Evolutionary conservation across 2,888 invertebrate species (phyloP).

Genomic region (Pilophorus perplexus): DNA sequence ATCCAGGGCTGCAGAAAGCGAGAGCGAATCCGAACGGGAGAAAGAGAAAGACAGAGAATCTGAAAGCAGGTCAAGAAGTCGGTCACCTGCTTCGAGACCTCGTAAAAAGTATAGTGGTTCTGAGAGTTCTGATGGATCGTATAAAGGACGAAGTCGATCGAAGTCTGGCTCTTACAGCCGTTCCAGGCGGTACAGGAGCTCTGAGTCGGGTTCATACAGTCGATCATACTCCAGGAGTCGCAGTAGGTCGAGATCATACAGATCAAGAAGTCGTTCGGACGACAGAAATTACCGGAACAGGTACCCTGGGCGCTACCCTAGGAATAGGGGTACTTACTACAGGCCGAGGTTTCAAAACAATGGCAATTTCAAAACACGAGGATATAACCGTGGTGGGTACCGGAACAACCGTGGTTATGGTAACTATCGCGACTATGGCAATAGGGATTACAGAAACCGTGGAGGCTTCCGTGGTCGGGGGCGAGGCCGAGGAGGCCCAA

Average conservation of each 20-base stretch:
- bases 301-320: conserved; percentile 53
- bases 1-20: conserved; percentile 32
- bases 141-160: conserved; percentile 53
- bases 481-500: conserved; percentile 52
- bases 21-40: conserved; percentile 34
- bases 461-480: conserved; percentile 49
- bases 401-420: conserved; percentile 55
- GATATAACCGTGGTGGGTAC: conserved; percentile 59
- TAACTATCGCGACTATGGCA: conserved; percentile 48
- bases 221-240: conserved; percentile 31
- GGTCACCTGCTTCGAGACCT: conserved; percentile 47
- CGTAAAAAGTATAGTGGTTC: conserved; percentile 47
- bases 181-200: conserved; percentile 51
- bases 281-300: conserved; percentile 51
- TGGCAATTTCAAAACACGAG: conserved; percentile 57
- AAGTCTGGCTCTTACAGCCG: conserved; percentile 67
- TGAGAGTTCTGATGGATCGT: conserved; percentile 44
- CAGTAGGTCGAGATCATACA: conserved; percentile 55
- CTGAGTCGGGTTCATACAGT: conserved; percentile 47
- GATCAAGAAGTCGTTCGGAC: conserved; percentile 57
- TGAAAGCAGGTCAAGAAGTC: conserved; percentile 44
- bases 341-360: conserved; percentile 67
- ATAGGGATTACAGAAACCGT: conserved; percentile 48
- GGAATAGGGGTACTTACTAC: conserved; percentile 74
- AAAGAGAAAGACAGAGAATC: conserved; percentile 28